Conservation (phyloP, 2,113 vertebrate species). For the Hirundichthys speculiger region DNA sequence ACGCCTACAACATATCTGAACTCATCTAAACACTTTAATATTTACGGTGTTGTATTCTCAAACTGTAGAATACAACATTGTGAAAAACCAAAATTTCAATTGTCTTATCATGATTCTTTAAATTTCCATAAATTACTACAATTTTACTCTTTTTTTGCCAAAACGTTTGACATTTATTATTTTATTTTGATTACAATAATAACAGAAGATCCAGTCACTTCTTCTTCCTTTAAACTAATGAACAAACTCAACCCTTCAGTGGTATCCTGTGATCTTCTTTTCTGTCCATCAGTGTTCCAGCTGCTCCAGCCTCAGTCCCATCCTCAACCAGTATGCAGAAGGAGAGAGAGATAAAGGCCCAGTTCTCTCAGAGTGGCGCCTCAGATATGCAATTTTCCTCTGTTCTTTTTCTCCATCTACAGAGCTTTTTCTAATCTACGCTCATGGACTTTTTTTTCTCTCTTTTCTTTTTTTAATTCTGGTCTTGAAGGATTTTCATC, state of each 20-base stretch:
- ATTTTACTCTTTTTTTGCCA: too few relatives aligned
- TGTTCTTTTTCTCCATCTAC: conserved; percentile 23
- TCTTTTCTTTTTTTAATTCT: not conserved
- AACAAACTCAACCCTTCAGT: not conserved
- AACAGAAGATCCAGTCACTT: too few relatives aligned
- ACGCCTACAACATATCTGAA: too few relatives aligned
- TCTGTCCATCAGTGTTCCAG: not conserved
- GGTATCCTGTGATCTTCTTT: not conserved
- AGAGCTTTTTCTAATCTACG: conserved; percentile 47
- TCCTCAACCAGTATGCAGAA: conserved; percentile 43
- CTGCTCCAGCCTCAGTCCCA: conserved; percentile 3
- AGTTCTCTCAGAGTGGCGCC: conserved; percentile 15
- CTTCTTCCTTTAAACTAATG: too few relatives aligned
- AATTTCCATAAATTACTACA: too few relatives aligned
- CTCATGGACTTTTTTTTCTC: conserved; percentile 16
- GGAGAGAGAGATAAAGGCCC: not conserved
- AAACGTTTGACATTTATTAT: too few relatives aligned
- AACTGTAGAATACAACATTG: not conserved
- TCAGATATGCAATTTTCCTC: conserved; percentile 64
- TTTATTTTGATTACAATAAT: too few relatives aligned
- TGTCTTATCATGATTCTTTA: too few relatives aligned
- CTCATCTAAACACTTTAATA: too few relatives aligned
- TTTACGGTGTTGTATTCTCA: too few relatives aligned
- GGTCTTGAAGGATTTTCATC: conserved; percentile 36
- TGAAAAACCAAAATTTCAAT: too few relatives aligned